phyloP scores from a whole-genome alignment of 2,797 vertebrate species.

The Manis javanica region DNA sequence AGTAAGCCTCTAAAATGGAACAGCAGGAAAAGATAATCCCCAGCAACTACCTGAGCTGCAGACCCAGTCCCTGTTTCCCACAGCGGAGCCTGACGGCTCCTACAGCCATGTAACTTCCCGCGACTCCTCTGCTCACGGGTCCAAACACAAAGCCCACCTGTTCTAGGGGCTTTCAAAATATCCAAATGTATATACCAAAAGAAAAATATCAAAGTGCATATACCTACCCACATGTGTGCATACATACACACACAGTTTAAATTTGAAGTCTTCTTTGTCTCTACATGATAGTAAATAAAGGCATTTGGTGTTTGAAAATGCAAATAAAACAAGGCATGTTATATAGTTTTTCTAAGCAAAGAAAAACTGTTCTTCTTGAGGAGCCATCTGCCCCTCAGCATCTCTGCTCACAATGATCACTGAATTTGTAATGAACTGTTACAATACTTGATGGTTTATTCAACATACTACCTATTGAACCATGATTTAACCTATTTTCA shows the following conservation, averaged over 20 bases:
- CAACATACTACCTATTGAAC: fast-evolving
- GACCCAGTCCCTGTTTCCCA: no score
- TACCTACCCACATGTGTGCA: background rate
- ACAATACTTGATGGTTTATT: background rate
- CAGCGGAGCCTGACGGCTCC: background rate
- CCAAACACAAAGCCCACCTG: background rate
- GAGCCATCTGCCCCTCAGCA: slow-evolving; percentile 17
- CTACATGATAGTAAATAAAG: slow-evolving; percentile 67
- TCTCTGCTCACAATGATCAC: background rate
- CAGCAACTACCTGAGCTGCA: background rate
- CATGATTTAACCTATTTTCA: background rate
- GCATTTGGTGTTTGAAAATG: slow-evolving; percentile 72
- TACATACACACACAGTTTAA: background rate
- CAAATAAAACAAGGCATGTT: slow-evolving; percentile 57
- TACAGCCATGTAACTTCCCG: fast-evolving
- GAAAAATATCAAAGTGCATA: background rate
- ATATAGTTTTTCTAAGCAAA: slow-evolving; percentile 6
- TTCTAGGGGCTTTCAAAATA: fast-evolving
- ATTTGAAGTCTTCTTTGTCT: slow-evolving; percentile 31
- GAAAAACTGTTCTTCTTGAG: background rate
- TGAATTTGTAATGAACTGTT: background rate
- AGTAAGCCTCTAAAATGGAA: background rate
- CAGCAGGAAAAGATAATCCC: background rate
- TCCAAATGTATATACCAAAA: no score
- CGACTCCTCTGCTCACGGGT: background rate